A percentile compares a stretch with the other conserved stretches of the same genome.
These are phyloP conservation scores for Xiphorhynchus erythropygius DNA, from an alignment of 2,797 vertebrate species.

Conservation along the genomic window DNA sequence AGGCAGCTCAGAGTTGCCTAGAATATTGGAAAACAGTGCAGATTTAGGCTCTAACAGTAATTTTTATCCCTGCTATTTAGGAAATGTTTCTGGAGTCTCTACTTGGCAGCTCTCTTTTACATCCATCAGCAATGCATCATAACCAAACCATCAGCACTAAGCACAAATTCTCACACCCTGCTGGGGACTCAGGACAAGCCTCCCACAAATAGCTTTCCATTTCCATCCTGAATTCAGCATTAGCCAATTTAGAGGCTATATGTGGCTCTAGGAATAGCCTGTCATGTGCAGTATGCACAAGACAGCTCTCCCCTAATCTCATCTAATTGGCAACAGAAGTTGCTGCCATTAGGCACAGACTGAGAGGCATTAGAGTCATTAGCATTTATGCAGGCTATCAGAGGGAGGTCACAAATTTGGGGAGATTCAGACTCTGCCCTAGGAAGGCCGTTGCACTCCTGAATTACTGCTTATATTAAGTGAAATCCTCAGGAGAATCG, in stretches of 20 bases:
- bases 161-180: slow-evolving; percentile 42
- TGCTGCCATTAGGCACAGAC: slow-evolving; percentile 33
- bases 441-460: neutral
- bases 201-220: slow-evolving; percentile 53
- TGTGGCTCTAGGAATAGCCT: slow-evolving; percentile 54
- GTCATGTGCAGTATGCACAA: slow-evolving; percentile 54
- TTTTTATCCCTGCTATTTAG: slow-evolving; percentile 43
- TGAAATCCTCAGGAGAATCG: neutral
- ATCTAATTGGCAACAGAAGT: slow-evolving; percentile 54
- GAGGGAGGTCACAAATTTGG: neutral
- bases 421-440: neutral
- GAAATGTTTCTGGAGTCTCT: slow-evolving; percentile 31
- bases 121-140: slow-evolving; percentile 24
- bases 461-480: neutral
- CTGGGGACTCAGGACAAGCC: slow-evolving; percentile 31
- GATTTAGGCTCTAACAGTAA: neutral
- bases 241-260: slow-evolving; percentile 53
- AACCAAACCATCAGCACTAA: slow-evolving; percentile 18
- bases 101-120: slow-evolving; percentile 27
- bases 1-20: neutral
- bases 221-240: slow-evolving; percentile 48
- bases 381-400: neutral
- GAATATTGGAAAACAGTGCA: slow-evolving; percentile 10
- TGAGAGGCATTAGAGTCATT: slow-evolving; percentile 34
- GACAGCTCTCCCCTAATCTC: slow-evolving; percentile 46